Evolutionary conservation across 2,797 vertebrate species (phyloP).

Genomic region (Anguilla marmorata): DNA sequence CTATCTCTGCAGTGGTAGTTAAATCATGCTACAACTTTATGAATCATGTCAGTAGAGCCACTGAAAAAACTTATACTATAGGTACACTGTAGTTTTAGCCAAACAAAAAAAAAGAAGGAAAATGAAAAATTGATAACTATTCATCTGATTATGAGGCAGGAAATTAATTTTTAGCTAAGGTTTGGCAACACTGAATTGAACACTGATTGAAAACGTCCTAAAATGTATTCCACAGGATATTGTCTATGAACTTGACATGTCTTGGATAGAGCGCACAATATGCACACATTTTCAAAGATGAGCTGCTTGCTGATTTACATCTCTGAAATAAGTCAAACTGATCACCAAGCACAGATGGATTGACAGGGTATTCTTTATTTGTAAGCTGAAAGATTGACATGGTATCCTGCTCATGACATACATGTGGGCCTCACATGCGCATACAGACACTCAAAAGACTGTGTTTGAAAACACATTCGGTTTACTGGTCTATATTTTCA

Average conservation of each 20-base stretch:
- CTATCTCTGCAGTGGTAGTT: too few relatives aligned
- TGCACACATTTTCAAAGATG: not conserved
- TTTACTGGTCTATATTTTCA: not conserved
- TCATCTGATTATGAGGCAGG: too few relatives aligned
- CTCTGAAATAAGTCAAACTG: constrained; percentile 17
- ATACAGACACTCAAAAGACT: not conserved
- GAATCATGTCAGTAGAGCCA: too few relatives aligned
- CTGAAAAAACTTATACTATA: too few relatives aligned
- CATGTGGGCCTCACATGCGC: constrained; percentile 19
- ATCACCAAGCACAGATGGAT: not conserved
- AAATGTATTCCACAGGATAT: not conserved
- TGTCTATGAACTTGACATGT: not conserved
- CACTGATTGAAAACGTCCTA: not conserved
- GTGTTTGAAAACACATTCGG: constrained; percentile 9
- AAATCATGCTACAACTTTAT: too few relatives aligned
- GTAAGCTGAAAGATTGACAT: too few relatives aligned
- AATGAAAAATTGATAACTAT: too few relatives aligned
- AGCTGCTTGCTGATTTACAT: not conserved
- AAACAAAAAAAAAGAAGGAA: too few relatives aligned
- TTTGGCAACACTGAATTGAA: too few relatives aligned
- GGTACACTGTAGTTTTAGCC: too few relatives aligned
- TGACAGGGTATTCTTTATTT: too few relatives aligned
- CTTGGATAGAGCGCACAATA: not conserved
- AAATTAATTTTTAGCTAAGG: too few relatives aligned
- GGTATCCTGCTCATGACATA: constrained; percentile 6